phyloP scores from a whole-genome alignment of 2,888 invertebrate genomes.

The Thecocarcelia acutangulata region DNA sequence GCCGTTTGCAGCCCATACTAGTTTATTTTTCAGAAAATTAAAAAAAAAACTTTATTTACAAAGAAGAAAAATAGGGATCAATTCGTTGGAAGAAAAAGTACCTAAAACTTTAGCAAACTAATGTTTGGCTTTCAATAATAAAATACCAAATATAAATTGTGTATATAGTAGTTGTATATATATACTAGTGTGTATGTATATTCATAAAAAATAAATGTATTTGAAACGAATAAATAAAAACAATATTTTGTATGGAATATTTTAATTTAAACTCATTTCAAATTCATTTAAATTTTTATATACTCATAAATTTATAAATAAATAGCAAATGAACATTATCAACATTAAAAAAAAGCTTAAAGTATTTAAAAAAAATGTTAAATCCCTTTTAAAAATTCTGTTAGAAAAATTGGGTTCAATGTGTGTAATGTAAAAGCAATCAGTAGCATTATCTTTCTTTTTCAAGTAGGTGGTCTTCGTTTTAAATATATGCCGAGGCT shows the following conservation, averaged over 20 bases:
- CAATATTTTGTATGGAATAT: no score
- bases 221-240: no score
- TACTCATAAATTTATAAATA: conserved; percentile 61
- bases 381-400: conserved; percentile 26
- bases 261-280: no score
- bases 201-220: no score
- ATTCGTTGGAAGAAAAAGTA: conserved; percentile 14
- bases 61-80: conserved; percentile 40
- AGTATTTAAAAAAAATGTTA: conserved; percentile 44
- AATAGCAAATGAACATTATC: conserved; percentile 45
- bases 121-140: conserved; percentile 32
- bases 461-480: conserved; percentile 65
- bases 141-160: conserved; percentile 51
- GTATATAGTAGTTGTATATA: background rate
- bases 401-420: conserved; percentile 13
- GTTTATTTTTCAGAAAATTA: conserved; percentile 27
- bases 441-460: conserved; percentile 13
- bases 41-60: conserved; percentile 67
- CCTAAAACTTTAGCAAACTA: conserved; percentile 15
- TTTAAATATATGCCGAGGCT: conserved; percentile 51
- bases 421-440: conserved; percentile 36
- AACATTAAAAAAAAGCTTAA: conserved; percentile 25
- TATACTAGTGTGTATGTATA: no score
- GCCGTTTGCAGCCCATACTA: background rate
- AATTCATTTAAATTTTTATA: no score